These are phyloP conservation scores for Prolemur simus DNA, from an alignment of 2,113 vertebrate species.

Conservation along the genomic window DNA sequence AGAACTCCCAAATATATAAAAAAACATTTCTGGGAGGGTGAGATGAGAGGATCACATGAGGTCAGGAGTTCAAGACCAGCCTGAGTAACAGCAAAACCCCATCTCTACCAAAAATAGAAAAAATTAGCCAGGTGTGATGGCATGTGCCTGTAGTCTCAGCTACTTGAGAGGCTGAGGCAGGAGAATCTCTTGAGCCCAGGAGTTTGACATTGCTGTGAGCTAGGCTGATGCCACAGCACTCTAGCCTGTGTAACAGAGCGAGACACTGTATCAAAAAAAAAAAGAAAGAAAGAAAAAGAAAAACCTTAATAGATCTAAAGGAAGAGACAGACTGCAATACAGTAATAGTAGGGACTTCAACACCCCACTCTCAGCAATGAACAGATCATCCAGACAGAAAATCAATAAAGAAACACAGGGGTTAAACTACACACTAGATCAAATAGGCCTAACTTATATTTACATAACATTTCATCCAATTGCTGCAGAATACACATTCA, in stretches of 20 bases:
- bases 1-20: neutral
- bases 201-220: too few species aligned
- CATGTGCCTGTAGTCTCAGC: too few species aligned
- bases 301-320: neutral
- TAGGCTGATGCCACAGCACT: too few species aligned
- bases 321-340: neutral
- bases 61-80: too few species aligned
- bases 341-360: neutral
- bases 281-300: neutral
- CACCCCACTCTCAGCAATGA: neutral
- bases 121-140: too few species aligned
- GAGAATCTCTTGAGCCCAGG: too few species aligned
- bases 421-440: neutral
- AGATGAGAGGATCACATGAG: too few species aligned
- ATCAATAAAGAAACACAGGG: neutral
- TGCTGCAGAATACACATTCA: neutral
- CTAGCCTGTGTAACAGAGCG: too few species aligned
- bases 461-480: neutral
- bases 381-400: neutral
- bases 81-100: too few species aligned
- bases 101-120: too few species aligned
- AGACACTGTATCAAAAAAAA: too few species aligned
- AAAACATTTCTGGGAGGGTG: neutral
- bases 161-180: too few species aligned
- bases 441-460: neutral